A percentile compares a stretch with the other conserved stretches of the same genome.
These are phyloP conservation scores for Parnassius apollo DNA, from an alignment of 2,888 invertebrate genomes.

Conservation along the genomic window DNA sequence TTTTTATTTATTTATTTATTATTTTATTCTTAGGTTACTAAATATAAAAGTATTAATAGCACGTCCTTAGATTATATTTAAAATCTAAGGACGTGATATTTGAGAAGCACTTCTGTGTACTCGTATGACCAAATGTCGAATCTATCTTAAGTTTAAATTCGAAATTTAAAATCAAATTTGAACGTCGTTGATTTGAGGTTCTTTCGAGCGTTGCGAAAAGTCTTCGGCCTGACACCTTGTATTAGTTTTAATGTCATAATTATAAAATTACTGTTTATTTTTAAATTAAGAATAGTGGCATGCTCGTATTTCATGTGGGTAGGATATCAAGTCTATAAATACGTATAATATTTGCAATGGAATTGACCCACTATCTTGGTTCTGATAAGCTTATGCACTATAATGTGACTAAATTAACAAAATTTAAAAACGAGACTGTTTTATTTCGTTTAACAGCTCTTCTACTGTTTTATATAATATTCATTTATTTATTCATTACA, in stretches of 20 bases:
- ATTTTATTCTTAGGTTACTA: too few relatives aligned
- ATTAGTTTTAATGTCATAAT: too few relatives aligned
- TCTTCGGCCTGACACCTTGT: not conserved
- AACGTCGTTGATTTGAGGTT: not conserved
- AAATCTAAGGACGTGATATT: too few relatives aligned
- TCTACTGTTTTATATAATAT: too few relatives aligned
- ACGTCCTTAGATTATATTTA: too few relatives aligned
- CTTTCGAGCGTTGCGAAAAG: not conserved
- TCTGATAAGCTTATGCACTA: constrained; percentile 4
- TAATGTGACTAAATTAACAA: not conserved
- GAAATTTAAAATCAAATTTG: not conserved
- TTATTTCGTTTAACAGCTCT: too few relatives aligned
- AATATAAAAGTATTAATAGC: too few relatives aligned
- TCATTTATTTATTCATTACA: too few relatives aligned
- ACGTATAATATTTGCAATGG: constrained; percentile 15
- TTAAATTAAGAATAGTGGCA: constrained; percentile 9
- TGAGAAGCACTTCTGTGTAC: too few relatives aligned
- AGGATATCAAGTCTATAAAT: constrained; percentile 1
- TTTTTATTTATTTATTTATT: too few relatives aligned
- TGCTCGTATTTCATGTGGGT: constrained; percentile 1
- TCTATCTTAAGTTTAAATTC: not conserved
- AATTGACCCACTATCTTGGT: constrained; percentile 18
- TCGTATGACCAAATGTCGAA: too few relatives aligned
- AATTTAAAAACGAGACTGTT: not conserved
- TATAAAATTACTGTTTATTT: constrained; percentile 2